Evolutionary conservation across 2,888 invertebrate species (phyloP).

Genomic region (Carabus problematicus): DNA sequence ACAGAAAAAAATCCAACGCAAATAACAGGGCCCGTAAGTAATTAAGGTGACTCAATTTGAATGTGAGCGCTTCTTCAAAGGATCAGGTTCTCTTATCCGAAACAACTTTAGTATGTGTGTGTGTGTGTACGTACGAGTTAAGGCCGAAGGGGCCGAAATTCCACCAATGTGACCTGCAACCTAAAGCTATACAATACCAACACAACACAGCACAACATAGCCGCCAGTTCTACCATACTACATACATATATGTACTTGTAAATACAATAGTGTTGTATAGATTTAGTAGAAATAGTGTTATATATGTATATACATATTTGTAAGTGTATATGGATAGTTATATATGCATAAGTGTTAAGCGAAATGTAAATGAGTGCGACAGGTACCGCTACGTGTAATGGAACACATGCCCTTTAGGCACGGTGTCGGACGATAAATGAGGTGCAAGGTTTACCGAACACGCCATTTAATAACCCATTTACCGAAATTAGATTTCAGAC

Average conservation of each 20-base stretch:
- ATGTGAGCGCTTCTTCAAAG: constrained; percentile 1
- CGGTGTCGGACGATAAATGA: constrained; percentile 42
- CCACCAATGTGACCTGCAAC: constrained; percentile 21
- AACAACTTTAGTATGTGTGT: no score
- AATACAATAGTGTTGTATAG: no score
- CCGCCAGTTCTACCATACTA: no score
- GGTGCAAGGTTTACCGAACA: constrained; percentile 25
- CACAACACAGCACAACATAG: constrained; percentile 5
- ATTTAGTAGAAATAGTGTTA: no score
- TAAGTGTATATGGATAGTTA: no score
- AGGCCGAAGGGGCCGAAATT: constrained; percentile 15
- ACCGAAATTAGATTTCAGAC: no score
- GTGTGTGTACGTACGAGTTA: background rate
- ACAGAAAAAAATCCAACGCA: background rate
- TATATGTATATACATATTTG: no score
- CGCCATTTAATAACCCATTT: no score
- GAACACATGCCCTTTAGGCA: constrained; percentile 44
- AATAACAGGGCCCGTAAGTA: constrained; percentile 3
- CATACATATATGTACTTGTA: no score
- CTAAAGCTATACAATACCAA: constrained; percentile 15
- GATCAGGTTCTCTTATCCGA: no score
- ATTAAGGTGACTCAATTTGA: constrained; percentile 28
- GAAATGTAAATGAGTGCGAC: constrained; percentile 48
- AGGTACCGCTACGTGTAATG: constrained; percentile 51
- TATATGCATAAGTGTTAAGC: no score